A percentile compares a stretch with the other conserved stretches of the same genome.
Conservation (phyloP, 2,113 vertebrate genomes). For the Bos javanicus region DNA sequence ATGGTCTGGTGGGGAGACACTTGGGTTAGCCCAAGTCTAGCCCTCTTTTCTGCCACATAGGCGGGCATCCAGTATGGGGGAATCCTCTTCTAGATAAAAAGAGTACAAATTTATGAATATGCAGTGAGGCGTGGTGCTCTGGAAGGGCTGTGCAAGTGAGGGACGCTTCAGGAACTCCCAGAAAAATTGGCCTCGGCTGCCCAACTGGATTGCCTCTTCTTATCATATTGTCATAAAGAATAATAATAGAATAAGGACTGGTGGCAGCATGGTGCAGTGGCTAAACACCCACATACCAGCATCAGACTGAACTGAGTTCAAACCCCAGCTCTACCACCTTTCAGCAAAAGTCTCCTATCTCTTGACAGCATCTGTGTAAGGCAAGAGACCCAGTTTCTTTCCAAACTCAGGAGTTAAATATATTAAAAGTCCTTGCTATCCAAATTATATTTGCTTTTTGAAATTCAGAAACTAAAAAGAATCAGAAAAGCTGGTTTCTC, state of each 20-base stretch:
- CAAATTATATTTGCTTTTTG: not conserved
- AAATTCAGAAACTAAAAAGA: slow-evolving; percentile 3
- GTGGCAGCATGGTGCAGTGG: too few species aligned
- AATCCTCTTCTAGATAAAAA: not conserved
- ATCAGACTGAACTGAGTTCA: not conserved
- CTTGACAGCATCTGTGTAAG: not conserved
- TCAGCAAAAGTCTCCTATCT: not conserved
- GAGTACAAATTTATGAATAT: not conserved
- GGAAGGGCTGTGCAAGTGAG: not conserved
- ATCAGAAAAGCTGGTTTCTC: not conserved
- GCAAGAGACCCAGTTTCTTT: not conserved
- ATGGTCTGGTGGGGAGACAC: not conserved
- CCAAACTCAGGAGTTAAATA: not conserved
- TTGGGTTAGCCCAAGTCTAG: not conserved
- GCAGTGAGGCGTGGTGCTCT: not conserved
- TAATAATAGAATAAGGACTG: not conserved
- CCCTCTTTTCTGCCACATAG: not conserved
- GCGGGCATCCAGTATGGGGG: not conserved
- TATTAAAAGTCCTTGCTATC: not conserved
- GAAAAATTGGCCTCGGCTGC: not conserved
- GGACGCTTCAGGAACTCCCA: not conserved
- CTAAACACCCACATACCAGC: not conserved
- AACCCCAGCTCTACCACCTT: not conserved
- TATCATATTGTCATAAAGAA: not conserved
- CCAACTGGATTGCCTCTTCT: not conserved